Evolutionary conservation across 2,797 vertebrate genomes (phyloP).

Genomic region (Parambassis ranga): DNA sequence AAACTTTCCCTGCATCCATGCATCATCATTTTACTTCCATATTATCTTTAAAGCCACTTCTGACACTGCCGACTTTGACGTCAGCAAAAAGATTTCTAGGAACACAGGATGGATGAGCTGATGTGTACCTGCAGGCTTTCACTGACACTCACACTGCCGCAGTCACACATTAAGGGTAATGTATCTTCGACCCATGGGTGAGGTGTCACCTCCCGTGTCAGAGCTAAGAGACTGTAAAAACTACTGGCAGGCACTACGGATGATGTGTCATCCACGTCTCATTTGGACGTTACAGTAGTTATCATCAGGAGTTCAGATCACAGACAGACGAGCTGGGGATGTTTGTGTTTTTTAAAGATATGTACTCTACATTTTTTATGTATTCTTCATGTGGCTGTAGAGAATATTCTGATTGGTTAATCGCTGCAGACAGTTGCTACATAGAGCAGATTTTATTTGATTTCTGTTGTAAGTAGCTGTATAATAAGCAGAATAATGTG

Average conservation of each 20-base stretch:
- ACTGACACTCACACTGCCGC: neutral
- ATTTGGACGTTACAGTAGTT: neutral
- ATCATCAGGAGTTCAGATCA: neutral
- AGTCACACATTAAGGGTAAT: neutral
- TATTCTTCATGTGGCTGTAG: too few species aligned
- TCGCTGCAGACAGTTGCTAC: too few species aligned
- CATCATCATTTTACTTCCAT: too few species aligned
- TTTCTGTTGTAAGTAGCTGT: too few species aligned
- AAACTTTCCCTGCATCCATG: too few species aligned
- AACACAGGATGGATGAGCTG: neutral
- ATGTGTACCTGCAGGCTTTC: slow-evolving; percentile 1
- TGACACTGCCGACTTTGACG: too few species aligned
- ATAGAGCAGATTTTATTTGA: too few species aligned
- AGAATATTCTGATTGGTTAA: too few species aligned
- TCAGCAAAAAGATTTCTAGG: neutral
- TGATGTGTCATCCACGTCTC: neutral
- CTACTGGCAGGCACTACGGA: neutral
- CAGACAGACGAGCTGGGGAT: neutral
- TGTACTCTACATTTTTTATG: too few species aligned
- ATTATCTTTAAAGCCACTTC: too few species aligned
- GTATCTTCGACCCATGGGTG: neutral
- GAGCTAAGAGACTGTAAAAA: neutral
- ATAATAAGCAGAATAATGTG: too few species aligned
- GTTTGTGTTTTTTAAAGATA: neutral
- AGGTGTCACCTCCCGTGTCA: neutral